phyloP scores from a whole-genome alignment of 2,797 vertebrate species.

The Halcyon smyrnensis region DNA sequence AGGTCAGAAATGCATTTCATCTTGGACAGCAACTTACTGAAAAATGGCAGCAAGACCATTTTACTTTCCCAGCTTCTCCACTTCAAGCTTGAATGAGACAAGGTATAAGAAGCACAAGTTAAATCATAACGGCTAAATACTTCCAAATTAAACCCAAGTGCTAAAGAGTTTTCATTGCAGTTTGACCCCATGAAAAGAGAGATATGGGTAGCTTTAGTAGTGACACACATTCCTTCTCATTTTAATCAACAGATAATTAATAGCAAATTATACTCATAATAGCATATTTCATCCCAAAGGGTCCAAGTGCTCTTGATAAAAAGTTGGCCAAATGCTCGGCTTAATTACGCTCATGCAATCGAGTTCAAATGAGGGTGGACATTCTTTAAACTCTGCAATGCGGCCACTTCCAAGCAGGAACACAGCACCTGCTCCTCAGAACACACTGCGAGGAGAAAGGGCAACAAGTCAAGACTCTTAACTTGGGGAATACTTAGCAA shows the following conservation, averaged over 20 bases:
- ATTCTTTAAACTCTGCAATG: not conserved
- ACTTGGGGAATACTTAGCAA: not conserved
- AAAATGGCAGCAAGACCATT: not conserved
- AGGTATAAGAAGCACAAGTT: not conserved
- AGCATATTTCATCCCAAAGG: conserved; percentile 31
- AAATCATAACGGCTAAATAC: not conserved
- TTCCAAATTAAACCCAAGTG: not conserved
- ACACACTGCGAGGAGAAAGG: not conserved
- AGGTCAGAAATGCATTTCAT: not conserved
- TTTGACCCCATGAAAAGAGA: not conserved
- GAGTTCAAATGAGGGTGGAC: not conserved
- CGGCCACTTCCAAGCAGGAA: not conserved
- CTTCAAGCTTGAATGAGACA: not conserved
- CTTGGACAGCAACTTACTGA: not conserved
- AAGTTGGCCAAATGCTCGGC: conserved; percentile 15
- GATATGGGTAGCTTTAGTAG: not conserved
- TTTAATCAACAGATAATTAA: conserved; percentile 61
- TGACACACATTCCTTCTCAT: conserved; percentile 42
- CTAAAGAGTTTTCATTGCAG: not conserved
- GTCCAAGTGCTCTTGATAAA: not conserved
- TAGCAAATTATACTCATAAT: conserved; percentile 52
- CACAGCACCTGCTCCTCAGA: not conserved
- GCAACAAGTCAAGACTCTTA: not conserved
- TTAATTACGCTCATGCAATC: not conserved
- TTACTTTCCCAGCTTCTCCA: not conserved